Base-by-base conservation (phyloP, 2,113 vertebrate genomes). In the Campylomormyrus numenius region DNA sequence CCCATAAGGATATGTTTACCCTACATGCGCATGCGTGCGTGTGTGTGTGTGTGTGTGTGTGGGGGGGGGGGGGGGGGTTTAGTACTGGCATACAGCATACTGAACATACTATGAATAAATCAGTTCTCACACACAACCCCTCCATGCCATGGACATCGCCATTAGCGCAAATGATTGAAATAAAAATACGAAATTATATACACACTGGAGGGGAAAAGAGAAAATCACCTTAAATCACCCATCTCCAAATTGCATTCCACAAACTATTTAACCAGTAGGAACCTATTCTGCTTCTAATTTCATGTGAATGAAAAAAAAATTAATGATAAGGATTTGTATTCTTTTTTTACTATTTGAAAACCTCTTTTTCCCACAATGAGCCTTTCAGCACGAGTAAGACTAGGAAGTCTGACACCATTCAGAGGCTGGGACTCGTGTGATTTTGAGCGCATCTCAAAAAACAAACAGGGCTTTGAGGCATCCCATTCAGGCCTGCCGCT, bases 401-500 rank as follows among this genome's bases (percentile, higher is more conserved):
- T 15, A 87, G 48, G 70, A 89, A 80, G 89, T n/a, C 87, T 39
- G 70, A 84, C 39, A 52, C 49, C 35, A 42, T 35, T 84, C n/a
- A 21, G 39, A 62, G 85, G 66, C 88, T 46, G n/a, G 70, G 62
- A 19, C 90, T 88, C 10, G 84, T 77, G 70, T 58, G 52, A 88
- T n/a, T 90, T 46, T 56, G 66, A 87, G 90, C 66, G 46, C 88
- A 84, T 90, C 85, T 88, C 53, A n/a, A 53, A 84, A 90, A 90
- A 91, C 90, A 89, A 91, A 90, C 88, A 88, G 85, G 91, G 92
- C 85, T 92, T 52, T 50, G 90, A 90, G 93, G 80, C 88, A 1
- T 91, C 88, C 58, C 86, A 91, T 93, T 92, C 90, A 93, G 27
- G 48, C 91, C 92, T 90, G 93, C 92, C 90, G 90, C 0, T 87